These are phyloP conservation scores for Frankliniella fusca DNA, from an alignment of 2,888 invertebrate species.

Conservation along the genomic window DNA sequence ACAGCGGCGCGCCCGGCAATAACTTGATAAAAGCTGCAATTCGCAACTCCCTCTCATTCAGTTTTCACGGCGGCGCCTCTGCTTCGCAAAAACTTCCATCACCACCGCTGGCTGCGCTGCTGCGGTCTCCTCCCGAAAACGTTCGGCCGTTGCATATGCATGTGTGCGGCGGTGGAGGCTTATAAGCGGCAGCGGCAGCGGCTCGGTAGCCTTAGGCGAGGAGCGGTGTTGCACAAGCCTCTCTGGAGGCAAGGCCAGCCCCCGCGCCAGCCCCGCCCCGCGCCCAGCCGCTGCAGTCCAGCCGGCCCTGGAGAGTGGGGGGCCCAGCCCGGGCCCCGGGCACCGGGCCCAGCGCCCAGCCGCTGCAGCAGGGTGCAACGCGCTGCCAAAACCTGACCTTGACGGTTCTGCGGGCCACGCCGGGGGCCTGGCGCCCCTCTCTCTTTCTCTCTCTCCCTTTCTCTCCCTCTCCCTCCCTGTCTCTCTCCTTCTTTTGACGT, in stretches of 20 bases:
- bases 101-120: too few relatives aligned
- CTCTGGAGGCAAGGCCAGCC: background rate
- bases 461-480: background rate
- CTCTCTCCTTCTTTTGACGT: background rate
- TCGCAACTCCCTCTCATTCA: too few relatives aligned
- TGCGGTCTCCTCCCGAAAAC: too few relatives aligned
- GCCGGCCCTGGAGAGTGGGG: background rate
- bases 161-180: too few relatives aligned
- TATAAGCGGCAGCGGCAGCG: too few relatives aligned
- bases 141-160: too few relatives aligned
- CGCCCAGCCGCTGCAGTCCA: background rate
- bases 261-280: background rate
- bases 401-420: background rate
- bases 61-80: too few relatives aligned
- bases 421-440: too few relatives aligned
- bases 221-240: background rate
- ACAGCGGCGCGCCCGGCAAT: too few relatives aligned
- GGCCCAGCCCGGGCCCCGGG: background rate
- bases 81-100: too few relatives aligned
- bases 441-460: background rate
- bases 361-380: background rate
- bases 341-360: background rate
- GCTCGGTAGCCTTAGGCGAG: background rate
- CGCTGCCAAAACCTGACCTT: constrained; percentile 1
- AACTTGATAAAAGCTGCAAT: too few relatives aligned